phyloP scores from a whole-genome alignment of 2,888 invertebrate genomes.

The Zhuqinia jingwanae region DNA sequence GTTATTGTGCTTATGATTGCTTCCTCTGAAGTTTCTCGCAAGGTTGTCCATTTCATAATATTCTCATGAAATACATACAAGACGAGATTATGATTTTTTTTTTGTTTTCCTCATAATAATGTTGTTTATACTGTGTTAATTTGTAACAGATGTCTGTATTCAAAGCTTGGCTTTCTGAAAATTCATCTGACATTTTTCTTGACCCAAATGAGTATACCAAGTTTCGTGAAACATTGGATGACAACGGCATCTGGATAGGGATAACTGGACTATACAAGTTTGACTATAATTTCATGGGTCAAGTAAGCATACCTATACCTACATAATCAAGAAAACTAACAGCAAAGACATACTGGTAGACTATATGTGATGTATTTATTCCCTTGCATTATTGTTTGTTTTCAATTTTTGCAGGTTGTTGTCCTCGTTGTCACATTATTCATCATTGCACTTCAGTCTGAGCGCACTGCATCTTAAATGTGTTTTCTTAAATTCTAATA shows the following conservation, averaged over 20 bases:
- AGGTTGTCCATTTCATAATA: slow-evolving; percentile 41
- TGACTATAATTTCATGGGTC: slow-evolving; percentile 54
- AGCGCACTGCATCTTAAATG: slow-evolving; percentile 17
- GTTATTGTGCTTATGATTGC: slow-evolving; percentile 25
- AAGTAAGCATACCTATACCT: slow-evolving; percentile 43
- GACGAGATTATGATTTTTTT: neutral
- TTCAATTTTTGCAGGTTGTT: slow-evolving; percentile 27
- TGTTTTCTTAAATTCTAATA: neutral
- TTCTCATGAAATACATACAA: neutral
- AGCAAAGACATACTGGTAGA: neutral
- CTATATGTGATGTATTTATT: neutral
- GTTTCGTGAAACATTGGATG: slow-evolving; percentile 26
- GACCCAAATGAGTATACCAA: slow-evolving; percentile 5
- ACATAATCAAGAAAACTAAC: neutral
- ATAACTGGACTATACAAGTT: slow-evolving; percentile 43
- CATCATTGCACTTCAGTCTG: slow-evolving; percentile 51
- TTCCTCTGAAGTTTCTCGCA: slow-evolving; percentile 46
- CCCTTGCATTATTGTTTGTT: neutral
- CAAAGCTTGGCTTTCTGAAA: slow-evolving; percentile 47
- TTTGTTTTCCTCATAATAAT: neutral
- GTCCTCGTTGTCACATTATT: slow-evolving; percentile 52
- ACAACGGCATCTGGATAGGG: slow-evolving; percentile 54
- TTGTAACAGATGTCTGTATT: slow-evolving; percentile 53
- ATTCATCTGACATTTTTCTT: neutral
- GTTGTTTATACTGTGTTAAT: neutral